A percentile compares a stretch with the other conserved stretches of the same genome.
phyloP scores from a whole-genome alignment of 2,113 vertebrate species.

The Halcyon senegalensis region DNA sequence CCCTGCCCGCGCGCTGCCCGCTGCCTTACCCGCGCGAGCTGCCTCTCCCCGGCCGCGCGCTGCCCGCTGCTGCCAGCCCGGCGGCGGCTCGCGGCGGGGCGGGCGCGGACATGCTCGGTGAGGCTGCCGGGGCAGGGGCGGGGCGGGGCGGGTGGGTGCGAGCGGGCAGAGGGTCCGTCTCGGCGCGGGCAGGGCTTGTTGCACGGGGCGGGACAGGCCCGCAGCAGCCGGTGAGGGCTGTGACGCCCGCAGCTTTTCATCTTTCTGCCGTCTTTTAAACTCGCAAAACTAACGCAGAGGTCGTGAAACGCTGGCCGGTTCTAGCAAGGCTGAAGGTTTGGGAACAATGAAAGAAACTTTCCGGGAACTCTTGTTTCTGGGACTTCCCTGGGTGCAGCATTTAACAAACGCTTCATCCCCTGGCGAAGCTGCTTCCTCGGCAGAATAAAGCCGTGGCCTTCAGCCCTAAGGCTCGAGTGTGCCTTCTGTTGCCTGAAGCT shows the following conservation, averaged over 20 bases:
- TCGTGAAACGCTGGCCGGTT: background rate
- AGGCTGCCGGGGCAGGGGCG: background rate
- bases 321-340: background rate
- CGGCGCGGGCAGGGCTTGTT: too few species aligned
- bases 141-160: background rate
- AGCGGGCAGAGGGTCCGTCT: too few species aligned
- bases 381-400: background rate
- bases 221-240: background rate
- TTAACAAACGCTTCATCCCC: background rate
- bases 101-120: background rate
- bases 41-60: background rate
- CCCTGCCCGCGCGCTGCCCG: background rate
- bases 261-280: background rate
- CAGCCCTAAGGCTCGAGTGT: background rate
- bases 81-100: background rate
- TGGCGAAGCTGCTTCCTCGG: background rate
- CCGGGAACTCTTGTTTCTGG: background rate
- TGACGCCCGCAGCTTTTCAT: background rate
- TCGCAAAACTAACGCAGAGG: background rate
- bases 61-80: background rate
- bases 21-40: background rate
- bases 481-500: background rate
- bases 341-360: background rate
- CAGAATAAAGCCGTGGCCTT: background rate
- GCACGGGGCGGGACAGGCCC: accelerated